Base-by-base conservation (phyloP, 2,888 invertebrate genomes). In the Mystacides longicornis region DNA sequence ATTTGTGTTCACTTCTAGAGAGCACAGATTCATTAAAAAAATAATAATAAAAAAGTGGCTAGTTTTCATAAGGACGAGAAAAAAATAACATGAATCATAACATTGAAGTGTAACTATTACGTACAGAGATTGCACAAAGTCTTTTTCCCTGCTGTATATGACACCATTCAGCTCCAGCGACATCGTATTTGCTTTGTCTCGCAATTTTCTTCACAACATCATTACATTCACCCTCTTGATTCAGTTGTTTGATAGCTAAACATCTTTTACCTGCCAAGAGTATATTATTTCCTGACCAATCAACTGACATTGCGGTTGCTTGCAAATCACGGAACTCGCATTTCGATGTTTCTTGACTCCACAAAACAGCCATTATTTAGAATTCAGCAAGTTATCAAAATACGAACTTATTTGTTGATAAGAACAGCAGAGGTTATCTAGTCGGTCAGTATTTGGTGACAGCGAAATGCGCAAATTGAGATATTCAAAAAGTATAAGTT, bases 281-380 rank as follows among this genome's bases (percentile, higher is more conserved):
- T 45, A 92, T 89, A 75, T 86, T 89, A 65, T 86, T 85, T 1
- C 94, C 94, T 3, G 88, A 83, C 67, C 83, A 86, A 71, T 93
- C 91, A 37, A 95, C 86, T 56, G 93, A 90, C 93, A 95, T 94
- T 18, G 93, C 89, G 66, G 89, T 93, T 3, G 94, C 94, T 80
- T 93, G 82, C 43, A 93, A 74, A 70, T 94, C 93, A 58, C 89
- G 81, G 68, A 91, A 91, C 68, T 94, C 94, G 67, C 77, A 77
- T 68, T 77, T 77, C 69, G 75, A 70, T 37, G 72, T 68, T 65
- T 78, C 77, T 27, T 77, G 74, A 66, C 74, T 77, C 77, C 77
- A 78, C 62, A 76, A 76, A 21, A 75, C 73, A 18, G 76, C 70
- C 75, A 77, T 73, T 55, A 49, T 48, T 23, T 7, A n/a, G n/a